Percentiles rank a stretch among this genome's conserved stretches.
Conservation (phyloP, 2,113 vertebrate genomes). For the Callaeas wilsoni region DNA sequence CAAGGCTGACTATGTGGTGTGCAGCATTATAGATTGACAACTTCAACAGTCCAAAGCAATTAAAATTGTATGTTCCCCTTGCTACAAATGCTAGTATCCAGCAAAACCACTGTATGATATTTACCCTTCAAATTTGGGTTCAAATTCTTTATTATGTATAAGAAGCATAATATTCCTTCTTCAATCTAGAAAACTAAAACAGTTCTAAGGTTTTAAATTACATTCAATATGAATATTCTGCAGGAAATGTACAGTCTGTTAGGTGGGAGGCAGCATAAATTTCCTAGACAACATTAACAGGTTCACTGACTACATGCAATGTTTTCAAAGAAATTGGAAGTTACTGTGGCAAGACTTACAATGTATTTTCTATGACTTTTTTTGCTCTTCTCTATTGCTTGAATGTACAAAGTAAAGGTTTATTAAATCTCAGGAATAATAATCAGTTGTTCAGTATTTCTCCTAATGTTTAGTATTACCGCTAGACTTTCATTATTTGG, state of each 20-base stretch:
- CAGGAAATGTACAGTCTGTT: not conserved
- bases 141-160: not conserved
- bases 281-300: not conserved
- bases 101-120: conserved; percentile 2
- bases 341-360: not conserved
- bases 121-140: not conserved
- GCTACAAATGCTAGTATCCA: not conserved
- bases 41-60: conserved; percentile 78
- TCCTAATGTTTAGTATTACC: not conserved
- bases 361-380: not conserved
- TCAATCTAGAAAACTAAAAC: not conserved
- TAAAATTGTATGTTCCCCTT: not conserved
- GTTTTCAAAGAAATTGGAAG: not conserved
- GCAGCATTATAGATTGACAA: conserved; percentile 83
- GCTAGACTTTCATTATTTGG: not conserved
- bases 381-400: not conserved
- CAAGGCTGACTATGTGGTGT: conserved; percentile 75
- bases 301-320: not conserved
- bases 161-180: not conserved
- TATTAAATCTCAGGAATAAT: not conserved
- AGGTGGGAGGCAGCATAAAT: not conserved
- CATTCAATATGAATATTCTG: not conserved
- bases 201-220: not conserved
- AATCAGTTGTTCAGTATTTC: not conserved
- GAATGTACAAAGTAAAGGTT: not conserved